Evolutionary conservation across 1,140 invertebrate genomes (phyloP).

Genomic region (Procambarus virginalis): DNA sequence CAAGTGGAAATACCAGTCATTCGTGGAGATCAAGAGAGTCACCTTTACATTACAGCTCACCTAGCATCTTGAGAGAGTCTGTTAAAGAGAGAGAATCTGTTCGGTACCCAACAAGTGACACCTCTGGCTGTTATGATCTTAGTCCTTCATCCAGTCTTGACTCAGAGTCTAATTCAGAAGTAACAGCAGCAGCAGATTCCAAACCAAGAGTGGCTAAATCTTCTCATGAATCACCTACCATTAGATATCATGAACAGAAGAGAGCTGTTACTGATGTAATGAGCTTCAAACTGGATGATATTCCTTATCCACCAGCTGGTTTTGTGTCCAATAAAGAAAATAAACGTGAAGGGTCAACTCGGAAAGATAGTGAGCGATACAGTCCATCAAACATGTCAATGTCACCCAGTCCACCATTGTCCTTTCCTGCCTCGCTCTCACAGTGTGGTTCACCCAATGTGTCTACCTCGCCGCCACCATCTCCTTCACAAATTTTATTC

Average conservation of each 20-base stretch:
- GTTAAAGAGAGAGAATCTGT: not conserved
- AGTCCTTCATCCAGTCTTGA: constrained; percentile 31
- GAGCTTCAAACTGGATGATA: constrained; percentile 38
- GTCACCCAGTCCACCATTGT: constrained; percentile 38
- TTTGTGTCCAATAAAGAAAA: not conserved
- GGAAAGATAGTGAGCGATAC: constrained; percentile 40
- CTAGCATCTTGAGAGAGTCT: not conserved
- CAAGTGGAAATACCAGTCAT: constrained; percentile 14
- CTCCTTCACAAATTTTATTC: constrained; percentile 1
- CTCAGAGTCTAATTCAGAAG: not conserved
- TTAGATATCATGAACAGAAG: not conserved
- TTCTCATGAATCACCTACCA: not conserved
- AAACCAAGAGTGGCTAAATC: not conserved
- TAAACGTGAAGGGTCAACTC: not conserved
- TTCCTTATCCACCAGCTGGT: constrained; percentile 41
- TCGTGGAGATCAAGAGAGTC: constrained; percentile 31
- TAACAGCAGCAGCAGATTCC: not conserved
- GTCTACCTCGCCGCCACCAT: not conserved
- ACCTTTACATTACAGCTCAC: constrained; percentile 1
- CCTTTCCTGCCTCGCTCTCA: not conserved
- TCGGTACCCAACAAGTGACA: constrained; percentile 25
- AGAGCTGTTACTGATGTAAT: not conserved
- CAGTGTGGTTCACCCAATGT: not conserved
- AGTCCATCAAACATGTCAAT: constrained; percentile 63
- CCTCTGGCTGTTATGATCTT: constrained; percentile 53